These are phyloP conservation scores for Lordiphosa clarofinis DNA, from an alignment of 1,140 invertebrate genomes.

Conservation along the genomic window DNA sequence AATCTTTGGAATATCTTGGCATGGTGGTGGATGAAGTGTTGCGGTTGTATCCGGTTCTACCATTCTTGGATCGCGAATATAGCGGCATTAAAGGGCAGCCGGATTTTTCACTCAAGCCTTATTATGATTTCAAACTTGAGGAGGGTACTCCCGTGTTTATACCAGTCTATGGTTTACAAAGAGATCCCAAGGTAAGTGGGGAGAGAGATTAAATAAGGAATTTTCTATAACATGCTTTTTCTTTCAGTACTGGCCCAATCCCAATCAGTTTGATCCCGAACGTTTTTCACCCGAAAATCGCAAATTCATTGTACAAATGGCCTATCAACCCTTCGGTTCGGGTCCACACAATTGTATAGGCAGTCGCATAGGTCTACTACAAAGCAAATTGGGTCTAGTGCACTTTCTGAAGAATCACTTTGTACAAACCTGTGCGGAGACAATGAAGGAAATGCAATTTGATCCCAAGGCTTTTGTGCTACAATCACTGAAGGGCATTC, in stretches of 20 bases:
- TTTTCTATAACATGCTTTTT: conserved; percentile 74
- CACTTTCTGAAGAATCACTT: conserved; percentile 67
- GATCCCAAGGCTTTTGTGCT: conserved; percentile 63
- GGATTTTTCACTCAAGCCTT: conserved; percentile 59
- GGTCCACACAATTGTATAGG: conserved; percentile 89
- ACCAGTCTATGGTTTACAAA: conserved; percentile 66
- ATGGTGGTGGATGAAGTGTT: conserved; percentile 81
- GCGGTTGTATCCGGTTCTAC: conserved; percentile 68
- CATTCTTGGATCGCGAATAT: conserved; percentile 67
- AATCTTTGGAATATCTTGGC: conserved; percentile 83
- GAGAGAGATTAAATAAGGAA: background rate
- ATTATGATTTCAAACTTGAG: conserved; percentile 54
- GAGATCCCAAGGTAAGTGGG: conserved; percentile 65
- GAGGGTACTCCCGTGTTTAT: conserved; percentile 63
- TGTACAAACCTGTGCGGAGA: conserved; percentile 43
- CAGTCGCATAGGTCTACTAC: conserved; percentile 78
- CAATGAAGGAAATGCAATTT: conserved; percentile 52
- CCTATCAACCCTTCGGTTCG: conserved; percentile 89
- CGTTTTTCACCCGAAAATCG: conserved; percentile 82
- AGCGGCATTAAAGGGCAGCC: conserved; percentile 26
- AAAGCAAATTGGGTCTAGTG: conserved; percentile 66
- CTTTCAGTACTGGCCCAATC: conserved; percentile 84
- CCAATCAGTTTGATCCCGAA: conserved; percentile 84
- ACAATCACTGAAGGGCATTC: conserved; percentile 48
- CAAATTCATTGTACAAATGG: conserved; percentile 79